Evolutionary conservation across 2,113 vertebrate species (phyloP).

Genomic region (Scolopax mira): DNA sequence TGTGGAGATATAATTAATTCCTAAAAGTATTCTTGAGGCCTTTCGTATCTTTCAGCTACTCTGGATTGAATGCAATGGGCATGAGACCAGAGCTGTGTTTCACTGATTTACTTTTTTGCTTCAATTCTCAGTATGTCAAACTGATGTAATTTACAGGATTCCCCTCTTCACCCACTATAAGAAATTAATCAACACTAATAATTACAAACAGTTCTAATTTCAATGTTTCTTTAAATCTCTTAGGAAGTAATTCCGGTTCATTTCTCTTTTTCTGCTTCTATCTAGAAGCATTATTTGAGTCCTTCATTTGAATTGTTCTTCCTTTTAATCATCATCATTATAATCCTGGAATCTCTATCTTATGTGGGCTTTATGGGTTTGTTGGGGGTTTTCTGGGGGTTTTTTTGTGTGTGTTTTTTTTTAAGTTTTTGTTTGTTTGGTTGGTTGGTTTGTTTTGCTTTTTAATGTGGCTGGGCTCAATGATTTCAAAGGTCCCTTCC

Average conservation of each 20-base stretch:
- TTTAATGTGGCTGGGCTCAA: too few species aligned
- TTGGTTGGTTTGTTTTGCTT: too few species aligned
- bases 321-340: neutral
- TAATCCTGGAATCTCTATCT: neutral
- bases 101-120: neutral
- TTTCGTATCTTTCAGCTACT: neutral
- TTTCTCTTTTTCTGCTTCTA: neutral
- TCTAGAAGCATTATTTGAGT: neutral
- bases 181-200: neutral
- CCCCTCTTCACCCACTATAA: neutral
- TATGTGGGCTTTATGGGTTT: too few species aligned
- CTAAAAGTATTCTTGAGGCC: neutral
- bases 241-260: neutral
- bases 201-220: neutral
- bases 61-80: neutral
- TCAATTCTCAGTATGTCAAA: neutral
- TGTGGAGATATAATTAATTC: neutral
- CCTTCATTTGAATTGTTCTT: neutral
- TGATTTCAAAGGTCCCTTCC: too few species aligned
- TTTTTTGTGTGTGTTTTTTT: too few species aligned
- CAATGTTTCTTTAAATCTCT: neutral
- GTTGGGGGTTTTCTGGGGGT: too few species aligned
- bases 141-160: neutral
- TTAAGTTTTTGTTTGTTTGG: too few species aligned
- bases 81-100: neutral